Conservation (phyloP, 1,140 invertebrate species). For the Antheraea mylitta region DNA sequence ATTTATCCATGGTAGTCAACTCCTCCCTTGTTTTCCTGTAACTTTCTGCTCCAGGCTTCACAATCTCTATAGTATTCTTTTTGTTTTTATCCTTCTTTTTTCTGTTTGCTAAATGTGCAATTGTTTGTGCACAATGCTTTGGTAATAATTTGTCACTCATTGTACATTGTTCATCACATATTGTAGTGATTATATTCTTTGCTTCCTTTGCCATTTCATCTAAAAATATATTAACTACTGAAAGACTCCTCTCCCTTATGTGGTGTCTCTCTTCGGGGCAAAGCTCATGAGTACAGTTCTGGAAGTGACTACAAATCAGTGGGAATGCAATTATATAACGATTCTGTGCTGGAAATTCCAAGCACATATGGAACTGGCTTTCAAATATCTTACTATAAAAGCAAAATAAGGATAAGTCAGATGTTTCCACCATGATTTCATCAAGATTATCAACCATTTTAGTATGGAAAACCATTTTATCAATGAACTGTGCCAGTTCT, state of each 20-base stretch:
- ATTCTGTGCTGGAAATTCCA: conserved; percentile 98
- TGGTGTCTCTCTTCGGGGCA: conserved; percentile 99
- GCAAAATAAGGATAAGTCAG: conserved; percentile 98
- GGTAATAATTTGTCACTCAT: conserved; percentile 96
- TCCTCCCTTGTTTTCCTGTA: conserved; percentile 97
- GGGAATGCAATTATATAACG: conserved; percentile 98
- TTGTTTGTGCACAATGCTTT: conserved; percentile 95
- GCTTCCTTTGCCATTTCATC: conserved; percentile 99
- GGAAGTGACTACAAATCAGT: conserved; percentile 98
- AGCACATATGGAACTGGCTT: conserved; percentile 98
- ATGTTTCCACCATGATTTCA: conserved; percentile 97
- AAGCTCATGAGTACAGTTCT: conserved; percentile 97
- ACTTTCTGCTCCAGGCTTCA: conserved; percentile 96
- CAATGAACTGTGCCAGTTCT: conserved; percentile 94
- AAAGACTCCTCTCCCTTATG: conserved; percentile 96
- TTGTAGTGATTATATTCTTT: conserved; percentile 98
- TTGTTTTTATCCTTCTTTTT: conserved; percentile 97
- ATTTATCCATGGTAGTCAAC: conserved; percentile 98
- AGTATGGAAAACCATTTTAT: conserved; percentile 97
- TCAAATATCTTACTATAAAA: conserved; percentile 99
- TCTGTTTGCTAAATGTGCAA: conserved; percentile 91
- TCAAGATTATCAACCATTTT: conserved; percentile 99
- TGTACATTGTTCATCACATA: conserved; percentile 97
- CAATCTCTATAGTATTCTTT: conserved; percentile 90
- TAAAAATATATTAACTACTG: conserved; percentile 98